Base-by-base conservation (phyloP, 2,797 vertebrate species). In the Nasua narica region DNA sequence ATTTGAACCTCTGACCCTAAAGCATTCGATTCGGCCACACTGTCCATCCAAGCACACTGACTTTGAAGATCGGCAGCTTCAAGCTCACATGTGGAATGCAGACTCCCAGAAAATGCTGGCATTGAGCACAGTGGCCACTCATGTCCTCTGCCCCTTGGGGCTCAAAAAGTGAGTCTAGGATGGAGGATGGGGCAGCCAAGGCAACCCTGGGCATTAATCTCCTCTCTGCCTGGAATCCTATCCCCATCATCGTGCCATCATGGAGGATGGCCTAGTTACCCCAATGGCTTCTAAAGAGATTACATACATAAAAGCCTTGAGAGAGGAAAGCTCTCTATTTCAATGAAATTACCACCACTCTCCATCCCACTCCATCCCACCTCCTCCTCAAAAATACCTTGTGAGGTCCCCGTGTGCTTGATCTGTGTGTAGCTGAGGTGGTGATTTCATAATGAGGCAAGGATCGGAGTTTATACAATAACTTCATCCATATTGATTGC, bases 391-490 rank as follows among this genome's bases (percentile, higher is more conserved):
- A 32, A 5, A 16, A 91, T 40, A 19, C 9, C 9, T 35, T 9
- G 27, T 76, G 69, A 81, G 46, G 76, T 35, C 16, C 72, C 76
- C 40, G 40, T 56, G 21, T n/a, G 23, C 32, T 48, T 83, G 8
- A 74, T 18, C 69, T 29, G 12, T 32, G 67, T 54, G 7, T 48
- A 27, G 46, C 78, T 74, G 81, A 93, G 56, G 58, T 40, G 14
- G 56, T 58, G 35, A 95, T 87, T 94, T 95, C 85, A 60, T 86
- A 87, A 90, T 11, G 13, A 94, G 85, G 40, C 65, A 54, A 90
- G 43, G 48, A 81, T 37, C 54, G n/a, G 76, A 62, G 69, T 35
- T 93, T 76, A 3, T 48, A 21, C 7, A 67, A 35, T 89, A 52
- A 65, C 54, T 91, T 60, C 50, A 67, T 48, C 76, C 67, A 13